Base-by-base conservation (phyloP, 2,888 invertebrate genomes). In the Eutolmus rufibarbis region DNA sequence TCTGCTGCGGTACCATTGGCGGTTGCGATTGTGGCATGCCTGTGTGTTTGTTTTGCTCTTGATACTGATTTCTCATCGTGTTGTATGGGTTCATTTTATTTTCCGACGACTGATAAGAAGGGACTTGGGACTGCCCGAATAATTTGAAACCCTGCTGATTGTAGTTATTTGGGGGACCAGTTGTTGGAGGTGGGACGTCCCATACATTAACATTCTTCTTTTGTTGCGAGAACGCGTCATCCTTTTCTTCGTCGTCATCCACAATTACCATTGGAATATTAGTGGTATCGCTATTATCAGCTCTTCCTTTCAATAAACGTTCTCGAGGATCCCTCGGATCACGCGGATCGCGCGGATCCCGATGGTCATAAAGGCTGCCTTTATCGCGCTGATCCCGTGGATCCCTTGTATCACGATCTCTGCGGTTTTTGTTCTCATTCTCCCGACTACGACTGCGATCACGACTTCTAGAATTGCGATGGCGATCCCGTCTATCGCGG, bases 361-460 rank as follows among this genome's bases (percentile, higher is more conserved):
- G 19, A 66, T 66, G 12, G 4, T 84, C 84, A 84, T 56, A 37
- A n/a, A 51, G 28, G 16, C 51, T 56, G 14, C 81, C 28, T 31
- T 46, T 34, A 28, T 84, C 66, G 0, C 94, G 91, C 12, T 16
- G 84, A 28, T 86, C 74, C 1, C 94, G 91, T 5, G 34, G 84
- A 43, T 86, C 86, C 5, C 89, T 51, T 31, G 23, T 88, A n/a
- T 88, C 89, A 5, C 95, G 93, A 66, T 93, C 94, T 89, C 91
- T 94, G 89, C 91, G 95, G 89, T 91, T 93, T 74, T 91, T 90
- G 51, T 90, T 90, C 16, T 92, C 93, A 8, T 94, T 93, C 28
- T 66, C 66, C 16, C 94, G 57, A 85, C 90, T 89, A 12, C 88
- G 89, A 81, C 89, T 91, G 89, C 94, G 93, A 5, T 94, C 94